phyloP scores from a whole-genome alignment of 2,797 vertebrate species.

The Lepidocolaptes lacrymiger region DNA sequence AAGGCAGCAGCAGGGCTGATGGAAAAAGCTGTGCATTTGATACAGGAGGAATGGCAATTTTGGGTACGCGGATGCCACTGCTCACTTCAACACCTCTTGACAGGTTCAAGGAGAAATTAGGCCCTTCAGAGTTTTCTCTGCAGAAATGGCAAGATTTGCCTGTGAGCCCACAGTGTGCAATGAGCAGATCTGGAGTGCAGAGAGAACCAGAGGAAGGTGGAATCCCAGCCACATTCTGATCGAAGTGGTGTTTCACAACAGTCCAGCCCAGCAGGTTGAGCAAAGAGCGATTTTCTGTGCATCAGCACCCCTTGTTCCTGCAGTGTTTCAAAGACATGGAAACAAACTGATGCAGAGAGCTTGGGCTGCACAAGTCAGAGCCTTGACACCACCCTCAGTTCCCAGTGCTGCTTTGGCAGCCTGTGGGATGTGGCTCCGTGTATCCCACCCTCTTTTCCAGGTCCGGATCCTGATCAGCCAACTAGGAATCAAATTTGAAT shows the following conservation, averaged over 20 bases:
- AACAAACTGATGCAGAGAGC: accelerated
- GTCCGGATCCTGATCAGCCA: neutral
- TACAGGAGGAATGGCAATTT: neutral
- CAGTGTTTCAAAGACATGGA: neutral
- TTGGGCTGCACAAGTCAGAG: neutral
- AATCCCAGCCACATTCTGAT: accelerated
- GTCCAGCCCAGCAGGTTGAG: neutral
- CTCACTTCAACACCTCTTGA: neutral
- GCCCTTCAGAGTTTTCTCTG: neutral
- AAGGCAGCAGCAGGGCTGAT: neutral
- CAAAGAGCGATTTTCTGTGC: neutral
- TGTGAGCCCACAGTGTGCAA: accelerated
- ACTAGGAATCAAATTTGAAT: neutral
- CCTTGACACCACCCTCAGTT: neutral
- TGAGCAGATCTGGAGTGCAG: accelerated
- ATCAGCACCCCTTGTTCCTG: neutral
- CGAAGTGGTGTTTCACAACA: neutral
- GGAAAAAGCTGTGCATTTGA: neutral
- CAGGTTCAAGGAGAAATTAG: neutral
- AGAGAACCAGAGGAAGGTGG: neutral
- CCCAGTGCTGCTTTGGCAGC: accelerated
- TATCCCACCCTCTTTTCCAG: neutral
- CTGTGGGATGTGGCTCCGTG: accelerated
- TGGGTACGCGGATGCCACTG: neutral
- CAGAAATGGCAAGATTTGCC: neutral